Percentiles rank a stretch among this genome's conserved stretches.
Conservation (phyloP, 2,113 vertebrate species). For the Tor tambroides region DNA sequence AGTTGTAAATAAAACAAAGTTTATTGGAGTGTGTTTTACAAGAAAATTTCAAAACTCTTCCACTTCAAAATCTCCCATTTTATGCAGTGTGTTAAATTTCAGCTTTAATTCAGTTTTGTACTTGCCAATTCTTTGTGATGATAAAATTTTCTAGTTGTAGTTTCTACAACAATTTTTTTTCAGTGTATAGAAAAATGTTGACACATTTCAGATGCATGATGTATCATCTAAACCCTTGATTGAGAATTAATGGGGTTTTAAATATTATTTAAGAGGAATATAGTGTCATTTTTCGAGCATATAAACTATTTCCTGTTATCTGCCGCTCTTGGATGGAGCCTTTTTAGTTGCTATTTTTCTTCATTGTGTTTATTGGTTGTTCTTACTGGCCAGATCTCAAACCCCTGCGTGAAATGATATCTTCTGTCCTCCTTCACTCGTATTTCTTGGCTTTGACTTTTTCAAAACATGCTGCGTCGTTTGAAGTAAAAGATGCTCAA, state of each 20-base stretch:
- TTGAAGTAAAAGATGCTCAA: conserved; percentile 1
- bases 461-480: background rate
- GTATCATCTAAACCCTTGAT: background rate
- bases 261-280: background rate
- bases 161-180: background rate
- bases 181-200: background rate
- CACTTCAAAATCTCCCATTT: background rate
- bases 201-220: background rate
- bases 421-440: conserved; percentile 1
- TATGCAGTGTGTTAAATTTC: background rate
- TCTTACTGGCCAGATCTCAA: conserved; percentile 3
- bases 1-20: too few relatives aligned
- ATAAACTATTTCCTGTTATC: conserved; percentile 13
- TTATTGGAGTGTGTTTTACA: background rate
- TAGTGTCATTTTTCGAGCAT: background rate
- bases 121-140: background rate
- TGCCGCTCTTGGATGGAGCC: background rate
- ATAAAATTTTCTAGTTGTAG: background rate
- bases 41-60: background rate
- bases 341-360: background rate
- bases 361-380: conserved; percentile 7
- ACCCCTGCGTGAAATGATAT: background rate
- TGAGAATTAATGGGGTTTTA: background rate
- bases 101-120: too few relatives aligned
- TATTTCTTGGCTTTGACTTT: conserved; percentile 11